phyloP scores from a whole-genome alignment of 2,113 vertebrate genomes.

The Leptodactylus fuscus region DNA sequence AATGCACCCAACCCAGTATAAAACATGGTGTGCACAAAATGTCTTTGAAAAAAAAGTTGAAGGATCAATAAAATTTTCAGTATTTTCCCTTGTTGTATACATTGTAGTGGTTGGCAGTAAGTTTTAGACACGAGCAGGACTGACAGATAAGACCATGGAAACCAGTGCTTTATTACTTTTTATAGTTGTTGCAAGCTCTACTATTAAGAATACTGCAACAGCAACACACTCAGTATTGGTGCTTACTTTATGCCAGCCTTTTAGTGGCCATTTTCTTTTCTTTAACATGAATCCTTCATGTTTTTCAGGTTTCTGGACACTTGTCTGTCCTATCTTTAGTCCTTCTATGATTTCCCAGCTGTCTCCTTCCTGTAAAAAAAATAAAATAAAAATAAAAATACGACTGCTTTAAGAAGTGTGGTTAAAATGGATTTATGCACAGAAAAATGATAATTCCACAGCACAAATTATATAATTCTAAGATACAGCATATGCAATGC shows the following conservation, averaged over 20 bases:
- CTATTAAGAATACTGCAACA: neutral
- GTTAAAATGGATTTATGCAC: too few relatives aligned
- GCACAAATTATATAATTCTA: too few relatives aligned
- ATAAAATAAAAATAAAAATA: slow-evolving; percentile 15
- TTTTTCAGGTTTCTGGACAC: slow-evolving; percentile 95
- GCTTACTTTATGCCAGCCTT: slow-evolving; percentile 98
- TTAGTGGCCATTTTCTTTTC: slow-evolving; percentile 98
- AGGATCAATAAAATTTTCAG: neutral
- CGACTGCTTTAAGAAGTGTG: too few relatives aligned
- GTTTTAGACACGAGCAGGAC: neutral
- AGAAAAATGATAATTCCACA: too few relatives aligned
- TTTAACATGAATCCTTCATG: slow-evolving; percentile 99
- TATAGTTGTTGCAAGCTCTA: neutral
- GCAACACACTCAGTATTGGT: neutral
- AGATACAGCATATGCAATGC: too few relatives aligned
- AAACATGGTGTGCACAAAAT: neutral
- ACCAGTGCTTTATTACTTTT: neutral
- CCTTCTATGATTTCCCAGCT: slow-evolving; percentile 99
- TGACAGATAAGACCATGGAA: neutral
- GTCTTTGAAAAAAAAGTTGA: neutral
- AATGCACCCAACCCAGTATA: neutral
- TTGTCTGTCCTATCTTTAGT: slow-evolving; percentile 96
- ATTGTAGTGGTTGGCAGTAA: neutral
- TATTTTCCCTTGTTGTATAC: neutral
- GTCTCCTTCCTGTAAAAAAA: slow-evolving; percentile 89